Conservation (phyloP, 1,140 invertebrate species). For the Brachionus manjavacas region DNA sequence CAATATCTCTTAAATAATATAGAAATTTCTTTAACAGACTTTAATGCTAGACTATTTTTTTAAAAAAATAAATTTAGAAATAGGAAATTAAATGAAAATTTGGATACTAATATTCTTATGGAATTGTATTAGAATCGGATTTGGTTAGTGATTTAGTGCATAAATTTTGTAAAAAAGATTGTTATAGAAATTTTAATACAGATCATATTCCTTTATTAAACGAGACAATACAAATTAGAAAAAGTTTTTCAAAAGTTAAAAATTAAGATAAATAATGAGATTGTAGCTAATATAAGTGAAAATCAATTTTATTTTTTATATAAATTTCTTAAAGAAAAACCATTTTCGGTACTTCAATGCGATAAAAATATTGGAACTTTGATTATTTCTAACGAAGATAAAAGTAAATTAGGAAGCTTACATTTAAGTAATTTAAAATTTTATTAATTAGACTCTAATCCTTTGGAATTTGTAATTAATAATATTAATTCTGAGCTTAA, state of each 20-base stretch:
- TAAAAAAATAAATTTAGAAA: no score
- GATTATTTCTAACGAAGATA: background rate
- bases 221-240: background rate
- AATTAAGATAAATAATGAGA: background rate
- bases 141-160: background rate
- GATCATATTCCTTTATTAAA: background rate
- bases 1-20: background rate
- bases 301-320: background rate
- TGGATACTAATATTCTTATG: background rate
- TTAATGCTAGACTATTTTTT: background rate
- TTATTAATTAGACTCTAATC: background rate
- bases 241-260: background rate
- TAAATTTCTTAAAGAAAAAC: slow-evolving; percentile 4
- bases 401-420: background rate
- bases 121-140: background rate
- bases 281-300: background rate
- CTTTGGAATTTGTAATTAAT: background rate
- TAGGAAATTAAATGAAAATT: background rate
- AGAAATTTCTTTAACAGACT: background rate
- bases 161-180: background rate
- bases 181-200: background rate
- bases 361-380: background rate
- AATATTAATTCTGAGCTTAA: background rate
- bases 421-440: background rate
- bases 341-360: background rate